These are phyloP conservation scores for Triplophysa rosa DNA, from an alignment of 2,113 vertebrate genomes.

Conservation along the genomic window DNA sequence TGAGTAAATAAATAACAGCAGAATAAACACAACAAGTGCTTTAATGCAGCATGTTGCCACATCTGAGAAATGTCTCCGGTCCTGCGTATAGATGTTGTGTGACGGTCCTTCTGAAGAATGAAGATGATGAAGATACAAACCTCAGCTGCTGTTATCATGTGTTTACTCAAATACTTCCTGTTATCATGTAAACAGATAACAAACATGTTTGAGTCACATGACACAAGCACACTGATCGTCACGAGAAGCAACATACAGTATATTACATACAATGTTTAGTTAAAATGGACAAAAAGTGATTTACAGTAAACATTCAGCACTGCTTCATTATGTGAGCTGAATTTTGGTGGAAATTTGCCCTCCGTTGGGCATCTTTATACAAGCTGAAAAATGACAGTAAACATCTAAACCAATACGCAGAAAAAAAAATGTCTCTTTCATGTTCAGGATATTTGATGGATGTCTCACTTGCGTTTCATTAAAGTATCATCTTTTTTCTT, in stretches of 20 bases:
- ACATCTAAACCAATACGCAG: no score
- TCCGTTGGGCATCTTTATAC: no score
- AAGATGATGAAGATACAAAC: neutral
- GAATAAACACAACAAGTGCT: neutral
- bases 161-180: conserved; percentile 33
- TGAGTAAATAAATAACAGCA: neutral
- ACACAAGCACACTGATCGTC: neutral
- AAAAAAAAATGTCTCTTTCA: no score
- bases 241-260: neutral
- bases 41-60: neutral
- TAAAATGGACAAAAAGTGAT: no score
- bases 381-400: no score
- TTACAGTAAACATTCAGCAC: no score
- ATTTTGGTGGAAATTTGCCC: no score
- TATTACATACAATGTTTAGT: neutral
- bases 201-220: neutral
- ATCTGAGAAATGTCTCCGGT: neutral
- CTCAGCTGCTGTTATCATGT: neutral
- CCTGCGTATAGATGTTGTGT: neutral
- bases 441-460: no score
- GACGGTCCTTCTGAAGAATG: neutral
- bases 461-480: no score
- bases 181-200: neutral
- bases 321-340: no score
- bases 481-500: no score